These are phyloP conservation scores for Scophthalmus maximus DNA, from an alignment of 2,113 vertebrate species.

Conservation along the genomic window DNA sequence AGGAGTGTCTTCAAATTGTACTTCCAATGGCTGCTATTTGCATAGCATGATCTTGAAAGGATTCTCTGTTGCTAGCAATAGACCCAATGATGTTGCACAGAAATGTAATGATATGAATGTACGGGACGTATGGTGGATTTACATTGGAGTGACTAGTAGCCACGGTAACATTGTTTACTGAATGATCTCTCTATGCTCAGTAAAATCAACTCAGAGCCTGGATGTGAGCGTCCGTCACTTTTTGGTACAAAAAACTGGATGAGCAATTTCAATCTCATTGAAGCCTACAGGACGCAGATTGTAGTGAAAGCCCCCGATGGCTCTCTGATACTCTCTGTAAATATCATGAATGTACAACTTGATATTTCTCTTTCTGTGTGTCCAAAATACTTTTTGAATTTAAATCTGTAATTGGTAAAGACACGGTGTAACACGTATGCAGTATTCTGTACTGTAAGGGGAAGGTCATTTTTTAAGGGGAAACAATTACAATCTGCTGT, in stretches of 20 bases:
- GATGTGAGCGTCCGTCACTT: constrained; percentile 37
- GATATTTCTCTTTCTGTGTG: constrained; percentile 53
- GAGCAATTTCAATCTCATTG: constrained; percentile 9
- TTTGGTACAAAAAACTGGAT: constrained; percentile 45
- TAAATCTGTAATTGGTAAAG: constrained; percentile 33
- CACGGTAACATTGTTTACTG: constrained; percentile 42
- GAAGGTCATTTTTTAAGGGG: constrained; percentile 49
- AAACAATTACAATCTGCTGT: constrained; percentile 71
- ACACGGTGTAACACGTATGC: constrained; percentile 44
- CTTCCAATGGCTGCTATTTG: constrained; percentile 43
- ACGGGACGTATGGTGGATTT: constrained; percentile 35
- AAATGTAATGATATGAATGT: constrained; percentile 69
- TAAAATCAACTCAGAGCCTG: constrained; percentile 32
- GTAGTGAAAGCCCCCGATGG: constrained; percentile 27
- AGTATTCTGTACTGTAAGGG: constrained; percentile 66
- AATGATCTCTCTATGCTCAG: constrained; percentile 22
- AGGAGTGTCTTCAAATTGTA: constrained; percentile 62
- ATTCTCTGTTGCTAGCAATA: constrained; percentile 26
- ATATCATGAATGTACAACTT: constrained; percentile 78
- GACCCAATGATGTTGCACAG: constrained; percentile 66
- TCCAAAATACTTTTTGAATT: constrained; percentile 52
- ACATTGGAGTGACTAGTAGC: constrained; percentile 16
- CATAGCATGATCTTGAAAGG: constrained; percentile 23
- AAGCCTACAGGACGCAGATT: constrained; percentile 38
- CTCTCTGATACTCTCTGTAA: constrained; percentile 66